These are phyloP conservation scores for Strigamia maritima DNA, from an alignment of 2,888 invertebrate genomes.

Conservation along the genomic window DNA sequence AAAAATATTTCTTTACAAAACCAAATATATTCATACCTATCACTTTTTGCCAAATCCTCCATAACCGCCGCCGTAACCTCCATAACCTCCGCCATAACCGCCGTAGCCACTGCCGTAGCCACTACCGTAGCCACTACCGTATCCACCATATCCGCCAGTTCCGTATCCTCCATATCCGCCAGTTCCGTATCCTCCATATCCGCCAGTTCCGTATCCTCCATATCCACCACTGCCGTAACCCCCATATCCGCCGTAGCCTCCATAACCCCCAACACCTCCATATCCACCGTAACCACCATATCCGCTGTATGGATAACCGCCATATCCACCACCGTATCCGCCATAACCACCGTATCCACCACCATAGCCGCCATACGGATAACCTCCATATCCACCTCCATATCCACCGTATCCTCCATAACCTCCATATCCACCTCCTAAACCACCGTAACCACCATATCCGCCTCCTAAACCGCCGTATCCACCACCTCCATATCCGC, in stretches of 20 bases:
- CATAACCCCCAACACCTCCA: not conserved
- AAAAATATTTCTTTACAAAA: not conserved
- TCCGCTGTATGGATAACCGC: not conserved
- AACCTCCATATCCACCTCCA: not conserved
- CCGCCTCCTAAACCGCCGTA: not conserved
- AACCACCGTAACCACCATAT: not conserved
- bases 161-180: not conserved
- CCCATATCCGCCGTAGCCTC: not conserved
- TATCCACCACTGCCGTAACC: not conserved
- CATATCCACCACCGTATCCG: not conserved
- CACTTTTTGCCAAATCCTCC: conserved; percentile 4
- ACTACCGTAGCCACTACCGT: not conserved
- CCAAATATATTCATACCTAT: not conserved
- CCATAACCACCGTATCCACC: not conserved
- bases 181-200: not conserved
- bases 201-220: not conserved
- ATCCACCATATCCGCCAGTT: not conserved
- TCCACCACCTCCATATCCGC: not conserved
- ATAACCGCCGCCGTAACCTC: not conserved
- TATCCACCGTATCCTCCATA: not conserved
- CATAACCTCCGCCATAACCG: not conserved
- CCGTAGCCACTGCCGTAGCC: not conserved
- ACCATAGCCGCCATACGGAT: not conserved
- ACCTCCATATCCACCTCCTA: not conserved
- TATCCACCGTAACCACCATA: not conserved